These are phyloP conservation scores for Drosophila anomelani DNA, from an alignment of 2,888 invertebrate genomes.

Conservation along the genomic window DNA sequence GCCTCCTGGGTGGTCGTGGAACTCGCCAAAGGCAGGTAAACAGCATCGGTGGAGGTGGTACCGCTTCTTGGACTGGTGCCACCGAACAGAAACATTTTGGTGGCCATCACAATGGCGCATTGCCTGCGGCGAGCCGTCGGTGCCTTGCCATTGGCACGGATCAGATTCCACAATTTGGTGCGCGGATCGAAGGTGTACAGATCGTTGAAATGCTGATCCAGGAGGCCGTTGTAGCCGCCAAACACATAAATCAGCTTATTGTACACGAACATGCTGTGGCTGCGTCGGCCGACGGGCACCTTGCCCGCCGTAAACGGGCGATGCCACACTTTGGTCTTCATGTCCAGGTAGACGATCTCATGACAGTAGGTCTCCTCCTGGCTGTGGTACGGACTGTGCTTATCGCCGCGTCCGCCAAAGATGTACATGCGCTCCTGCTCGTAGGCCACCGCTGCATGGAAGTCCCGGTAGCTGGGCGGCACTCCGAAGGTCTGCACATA, in stretches of 20 bases:
- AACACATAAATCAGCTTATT: conserved; percentile 93
- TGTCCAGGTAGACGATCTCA: conserved; percentile 91
- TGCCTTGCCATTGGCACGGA: conserved; percentile 87
- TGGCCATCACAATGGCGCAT: conserved; percentile 90
- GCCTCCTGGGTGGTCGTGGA: conserved; percentile 17
- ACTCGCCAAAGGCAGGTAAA: neutral
- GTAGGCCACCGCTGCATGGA: conserved; percentile 92
- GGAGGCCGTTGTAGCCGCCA: conserved; percentile 94
- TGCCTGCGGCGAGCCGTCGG: conserved; percentile 90
- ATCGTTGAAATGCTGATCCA: conserved; percentile 93
- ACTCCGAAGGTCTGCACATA: conserved; percentile 87
- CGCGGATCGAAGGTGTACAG: conserved; percentile 90
- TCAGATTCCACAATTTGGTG: conserved; percentile 87
- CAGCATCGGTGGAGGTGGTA: neutral
- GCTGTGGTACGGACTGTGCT: conserved; percentile 87
- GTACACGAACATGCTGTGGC: conserved; percentile 95
- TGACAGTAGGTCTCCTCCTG: conserved; percentile 92
- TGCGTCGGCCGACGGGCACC: conserved; percentile 92
- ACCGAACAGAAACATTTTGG: conserved; percentile 93
- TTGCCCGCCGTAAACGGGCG: conserved; percentile 87
- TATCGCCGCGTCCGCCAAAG: conserved; percentile 94
- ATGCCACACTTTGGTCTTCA: conserved; percentile 89
- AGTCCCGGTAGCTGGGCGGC: conserved; percentile 92
- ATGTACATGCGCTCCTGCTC: conserved; percentile 93
- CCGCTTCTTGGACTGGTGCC: conserved; percentile 90